Base-by-base conservation (phyloP, 2,113 vertebrate genomes). In the Corythoichthys intestinalis region DNA sequence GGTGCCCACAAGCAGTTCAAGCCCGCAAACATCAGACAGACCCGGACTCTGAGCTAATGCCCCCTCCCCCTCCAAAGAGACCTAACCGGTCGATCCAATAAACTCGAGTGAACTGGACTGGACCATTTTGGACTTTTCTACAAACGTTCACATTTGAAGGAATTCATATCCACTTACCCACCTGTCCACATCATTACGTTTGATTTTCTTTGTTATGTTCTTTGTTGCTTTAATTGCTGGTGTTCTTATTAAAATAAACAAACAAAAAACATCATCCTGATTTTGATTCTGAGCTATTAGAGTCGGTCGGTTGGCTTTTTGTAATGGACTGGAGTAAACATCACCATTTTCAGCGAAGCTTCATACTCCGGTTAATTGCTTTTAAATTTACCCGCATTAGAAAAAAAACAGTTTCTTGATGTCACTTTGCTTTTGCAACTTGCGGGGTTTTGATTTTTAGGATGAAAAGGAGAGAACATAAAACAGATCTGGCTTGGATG, bases 21-120 rank as follows among this genome's bases (percentile, higher is more conserved):
- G 90, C 90, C 81, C 90, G 92, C 64, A 98, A 94, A 75, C 93
- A 88, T 78, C 91, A 92, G 2, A 85, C 92, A 0, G 97, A 99
- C 86, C 92, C 94, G 0, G 96, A 98, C 82, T 82, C 95, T 0
- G 93, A 96, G 87, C 94, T 98, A 56, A 99, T 98, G 97, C 96
- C 97, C 0, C 96, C 96, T 6, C 96, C 97, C 0, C 94, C 96
- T 0, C 95, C 97, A 76, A 99, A 98, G 88, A 94, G 93, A 88
- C 92, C 93, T 0, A 93, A 91, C 79, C 75, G 86, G 52, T 85
- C 91, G 73, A 70, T 90, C 63, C 93, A 92, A 0, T 95, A 93
- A 75, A 74, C n/a, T 11, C 37, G 69, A 39, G 37, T 6, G 15
- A 39, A 46, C 59, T 34, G 46, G 12, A 2, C 8, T 4, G 7